These are phyloP conservation scores for Cryptotermes secundus DNA, from an alignment of 1,140 invertebrate genomes.

Conservation along the genomic window DNA sequence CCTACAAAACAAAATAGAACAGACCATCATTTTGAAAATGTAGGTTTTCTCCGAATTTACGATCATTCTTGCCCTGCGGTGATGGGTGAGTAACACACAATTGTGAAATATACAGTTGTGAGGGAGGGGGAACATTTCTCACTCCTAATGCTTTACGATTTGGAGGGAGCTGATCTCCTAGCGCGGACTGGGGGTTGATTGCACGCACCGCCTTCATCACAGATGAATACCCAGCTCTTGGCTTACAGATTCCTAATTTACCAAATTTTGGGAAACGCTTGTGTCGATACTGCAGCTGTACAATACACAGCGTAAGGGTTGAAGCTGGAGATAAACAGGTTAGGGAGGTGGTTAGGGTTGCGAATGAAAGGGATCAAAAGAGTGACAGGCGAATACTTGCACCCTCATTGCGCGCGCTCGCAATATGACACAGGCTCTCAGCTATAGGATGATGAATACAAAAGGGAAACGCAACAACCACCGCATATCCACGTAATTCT, in stretches of 20 bases:
- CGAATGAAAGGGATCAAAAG: not conserved
- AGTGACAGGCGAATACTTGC: slow-evolving; percentile 5
- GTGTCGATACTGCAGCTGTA: slow-evolving; percentile 19
- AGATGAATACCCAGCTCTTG: slow-evolving; percentile 17
- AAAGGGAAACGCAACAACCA: not conserved
- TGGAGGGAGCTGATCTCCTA: not conserved
- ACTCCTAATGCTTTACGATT: not conserved
- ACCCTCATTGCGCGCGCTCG: not conserved
- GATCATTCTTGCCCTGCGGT: not conserved
- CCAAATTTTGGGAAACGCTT: slow-evolving; percentile 25
- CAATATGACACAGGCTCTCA: not conserved
- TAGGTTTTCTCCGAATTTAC: slow-evolving; percentile 35
- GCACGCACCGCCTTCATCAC: not conserved
- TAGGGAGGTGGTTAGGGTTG: not conserved
- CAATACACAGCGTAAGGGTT: slow-evolving; percentile 18
- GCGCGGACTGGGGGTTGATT: not conserved
- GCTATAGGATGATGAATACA: not conserved
- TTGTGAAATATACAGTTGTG: not conserved
- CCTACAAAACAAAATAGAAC: slow-evolving; percentile 28
- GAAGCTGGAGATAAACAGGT: slow-evolving; percentile 24
- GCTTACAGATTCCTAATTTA: slow-evolving; percentile 26
- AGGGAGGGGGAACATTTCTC: not conserved
- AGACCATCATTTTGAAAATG: slow-evolving; percentile 35
- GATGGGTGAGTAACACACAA: not conserved
- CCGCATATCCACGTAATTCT: not conserved